Evolutionary conservation across 2,797 vertebrate genomes (phyloP).

Genomic region (Lagodon rhomboides): DNA sequence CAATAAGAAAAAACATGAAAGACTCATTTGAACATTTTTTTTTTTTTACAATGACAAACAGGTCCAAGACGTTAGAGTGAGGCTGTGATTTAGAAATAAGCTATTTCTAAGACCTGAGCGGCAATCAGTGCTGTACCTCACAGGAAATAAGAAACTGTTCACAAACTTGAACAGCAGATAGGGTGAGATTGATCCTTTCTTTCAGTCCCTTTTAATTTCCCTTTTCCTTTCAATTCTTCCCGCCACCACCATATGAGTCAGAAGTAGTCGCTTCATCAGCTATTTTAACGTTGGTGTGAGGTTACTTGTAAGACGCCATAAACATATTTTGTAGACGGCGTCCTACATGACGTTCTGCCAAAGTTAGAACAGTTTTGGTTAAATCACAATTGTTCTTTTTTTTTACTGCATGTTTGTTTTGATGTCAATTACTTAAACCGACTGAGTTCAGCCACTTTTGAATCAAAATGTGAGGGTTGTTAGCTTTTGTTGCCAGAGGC

Average conservation of each 20-base stretch:
- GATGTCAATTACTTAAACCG: not conserved
- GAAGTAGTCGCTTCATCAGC: not conserved
- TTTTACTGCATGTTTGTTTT: too few species aligned
- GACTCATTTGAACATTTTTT: slow-evolving; percentile 21
- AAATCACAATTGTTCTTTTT: not conserved
- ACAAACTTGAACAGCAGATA: not conserved
- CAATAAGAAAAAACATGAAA: slow-evolving; percentile 17
- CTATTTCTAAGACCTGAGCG: not conserved
- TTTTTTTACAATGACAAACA: slow-evolving; percentile 19
- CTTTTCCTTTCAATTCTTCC: not conserved
- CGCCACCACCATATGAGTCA: not conserved
- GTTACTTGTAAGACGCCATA: not conserved
- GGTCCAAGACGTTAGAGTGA: slow-evolving; percentile 13
- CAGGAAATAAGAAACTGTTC: slow-evolving; percentile 13
- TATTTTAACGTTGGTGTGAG: slow-evolving; percentile 2
- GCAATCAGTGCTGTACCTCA: slow-evolving; percentile 4
- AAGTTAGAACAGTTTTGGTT: not conserved
- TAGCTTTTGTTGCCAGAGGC: too few species aligned
- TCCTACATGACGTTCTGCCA: not conserved
- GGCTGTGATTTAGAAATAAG: slow-evolving; percentile 21
- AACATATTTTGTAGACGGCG: not conserved
- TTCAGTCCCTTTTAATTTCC: not conserved
- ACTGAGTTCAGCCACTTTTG: not conserved
- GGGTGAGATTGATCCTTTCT: not conserved
- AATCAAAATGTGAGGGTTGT: not conserved